phyloP scores from a whole-genome alignment of 2,797 vertebrate genomes.

The Sebastes cheni region DNA sequence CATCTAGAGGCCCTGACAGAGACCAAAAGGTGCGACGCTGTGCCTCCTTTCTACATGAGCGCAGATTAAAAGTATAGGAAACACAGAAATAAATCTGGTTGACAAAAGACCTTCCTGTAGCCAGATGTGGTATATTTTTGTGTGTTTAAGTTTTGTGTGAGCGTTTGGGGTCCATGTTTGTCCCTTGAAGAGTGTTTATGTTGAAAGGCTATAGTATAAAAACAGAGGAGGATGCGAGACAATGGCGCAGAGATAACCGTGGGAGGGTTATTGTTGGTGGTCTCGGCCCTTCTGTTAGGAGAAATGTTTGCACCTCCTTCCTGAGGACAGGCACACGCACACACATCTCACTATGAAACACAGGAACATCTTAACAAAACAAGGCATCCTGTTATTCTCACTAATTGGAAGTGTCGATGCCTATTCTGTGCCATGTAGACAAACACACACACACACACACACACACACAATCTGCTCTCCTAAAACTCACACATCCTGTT shows the following conservation, averaged over 20 bases:
- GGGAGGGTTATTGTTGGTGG: constrained; percentile 27
- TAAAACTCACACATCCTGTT: constrained; percentile 44
- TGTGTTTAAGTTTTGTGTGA: constrained; percentile 33
- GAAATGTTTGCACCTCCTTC: constrained; percentile 69
- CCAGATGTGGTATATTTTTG: constrained; percentile 45
- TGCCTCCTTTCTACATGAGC: constrained; percentile 1
- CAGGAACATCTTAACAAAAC: constrained; percentile 76
- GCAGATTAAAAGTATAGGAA: constrained; percentile 45
- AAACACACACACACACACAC: background rate
- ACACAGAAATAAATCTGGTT: constrained; percentile 2
- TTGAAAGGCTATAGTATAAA: constrained; percentile 37
- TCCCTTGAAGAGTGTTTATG: constrained; percentile 50
- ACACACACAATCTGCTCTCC: constrained; percentile 23
- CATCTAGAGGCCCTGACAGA: constrained; percentile 10
- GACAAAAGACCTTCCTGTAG: constrained; percentile 25
- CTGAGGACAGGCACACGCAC: constrained; percentile 40
- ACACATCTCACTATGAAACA: constrained; percentile 53
- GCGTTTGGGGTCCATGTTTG: constrained; percentile 15
- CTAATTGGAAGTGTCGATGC: constrained; percentile 51
- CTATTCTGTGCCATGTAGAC: constrained; percentile 33
- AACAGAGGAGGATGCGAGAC: constrained; percentile 32
- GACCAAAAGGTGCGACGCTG: background rate
- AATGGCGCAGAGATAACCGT: constrained; percentile 47
- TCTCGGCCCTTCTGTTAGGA: constrained; percentile 40
- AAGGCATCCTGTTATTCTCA: constrained; percentile 77